These are phyloP conservation scores for Dreissena polymorpha DNA, from an alignment of 1,140 invertebrate genomes.

Conservation along the genomic window DNA sequence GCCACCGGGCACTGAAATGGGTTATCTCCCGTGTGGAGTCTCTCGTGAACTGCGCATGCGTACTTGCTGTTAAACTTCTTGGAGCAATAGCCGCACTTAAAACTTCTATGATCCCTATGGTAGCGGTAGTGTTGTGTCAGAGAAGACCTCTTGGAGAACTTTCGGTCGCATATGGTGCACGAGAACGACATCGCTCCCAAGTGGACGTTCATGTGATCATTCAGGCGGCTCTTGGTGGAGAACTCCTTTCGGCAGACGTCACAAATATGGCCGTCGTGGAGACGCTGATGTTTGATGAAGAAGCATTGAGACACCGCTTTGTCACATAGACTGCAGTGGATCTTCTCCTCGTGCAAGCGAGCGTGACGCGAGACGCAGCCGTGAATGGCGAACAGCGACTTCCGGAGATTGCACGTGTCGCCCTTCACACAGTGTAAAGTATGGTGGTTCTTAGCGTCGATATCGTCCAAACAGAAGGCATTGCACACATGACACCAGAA, in stretches of 20 bases:
- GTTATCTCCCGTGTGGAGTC: slow-evolving; percentile 50
- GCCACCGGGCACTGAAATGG: slow-evolving; percentile 48
- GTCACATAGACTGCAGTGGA: slow-evolving; percentile 44
- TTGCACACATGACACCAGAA: slow-evolving; percentile 55
- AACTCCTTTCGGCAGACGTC: slow-evolving; percentile 36
- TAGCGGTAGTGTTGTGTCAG: slow-evolving; percentile 48
- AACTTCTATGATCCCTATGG: slow-evolving; percentile 39
- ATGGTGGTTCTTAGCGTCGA: slow-evolving; percentile 28
- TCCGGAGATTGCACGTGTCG: slow-evolving; percentile 23
- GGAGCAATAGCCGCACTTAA: slow-evolving; percentile 29
- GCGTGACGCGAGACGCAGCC: slow-evolving; percentile 38
- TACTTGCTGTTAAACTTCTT: slow-evolving; percentile 50
- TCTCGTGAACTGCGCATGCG: slow-evolving; percentile 49
- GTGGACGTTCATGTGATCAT: slow-evolving; percentile 80
- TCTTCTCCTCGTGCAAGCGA: slow-evolving; percentile 10
- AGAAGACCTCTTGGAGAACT: slow-evolving; percentile 82
- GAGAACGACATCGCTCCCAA: slow-evolving; percentile 94
- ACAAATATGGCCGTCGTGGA: slow-evolving; percentile 50
- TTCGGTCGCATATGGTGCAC: slow-evolving; percentile 92
- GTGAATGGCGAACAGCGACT: not conserved
- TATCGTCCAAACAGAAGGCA: slow-evolving; percentile 29
- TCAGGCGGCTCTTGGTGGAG: slow-evolving; percentile 37
- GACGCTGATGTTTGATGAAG: slow-evolving; percentile 46
- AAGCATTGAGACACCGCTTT: slow-evolving; percentile 44
- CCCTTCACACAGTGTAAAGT: slow-evolving; percentile 9